phyloP scores from a whole-genome alignment of 2,113 vertebrate species.

The Gavia stellata region DNA sequence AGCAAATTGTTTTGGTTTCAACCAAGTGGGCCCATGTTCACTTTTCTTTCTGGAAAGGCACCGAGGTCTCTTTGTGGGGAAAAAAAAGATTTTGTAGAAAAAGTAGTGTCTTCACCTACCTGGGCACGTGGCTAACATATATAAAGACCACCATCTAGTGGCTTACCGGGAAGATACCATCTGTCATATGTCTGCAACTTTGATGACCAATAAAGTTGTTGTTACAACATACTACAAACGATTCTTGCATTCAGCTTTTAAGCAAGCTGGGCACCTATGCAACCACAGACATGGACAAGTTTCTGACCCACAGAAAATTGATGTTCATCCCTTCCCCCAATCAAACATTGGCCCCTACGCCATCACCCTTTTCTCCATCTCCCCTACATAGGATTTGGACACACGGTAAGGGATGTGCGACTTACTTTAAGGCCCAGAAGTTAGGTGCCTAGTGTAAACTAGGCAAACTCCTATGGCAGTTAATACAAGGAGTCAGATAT shows the following conservation, averaged over 20 bases:
- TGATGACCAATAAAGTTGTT: neutral
- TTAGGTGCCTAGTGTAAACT: neutral
- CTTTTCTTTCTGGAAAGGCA: neutral
- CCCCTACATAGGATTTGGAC: neutral
- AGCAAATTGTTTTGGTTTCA: neutral
- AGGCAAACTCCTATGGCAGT: neutral
- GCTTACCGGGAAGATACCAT: slow-evolving; percentile 11
- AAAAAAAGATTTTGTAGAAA: neutral
- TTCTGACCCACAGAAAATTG: neutral
- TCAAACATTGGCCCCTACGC: neutral
- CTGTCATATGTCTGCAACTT: neutral
- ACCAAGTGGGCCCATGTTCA: neutral
- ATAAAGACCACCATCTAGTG: slow-evolving; percentile 67
- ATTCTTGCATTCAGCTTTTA: neutral
- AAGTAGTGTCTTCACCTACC: neutral
- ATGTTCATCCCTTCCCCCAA: fast-evolving
- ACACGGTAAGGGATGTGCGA: neutral
- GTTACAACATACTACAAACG: neutral
- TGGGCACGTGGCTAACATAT: slow-evolving; percentile 38
- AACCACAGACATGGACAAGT: neutral
- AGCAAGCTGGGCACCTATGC: neutral
- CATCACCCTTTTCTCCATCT: neutral
- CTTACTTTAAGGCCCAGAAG: neutral
- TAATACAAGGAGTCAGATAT: neutral
- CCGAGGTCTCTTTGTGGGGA: neutral